Evolutionary conservation across 2,888 invertebrate species (phyloP).

Genomic region (Oithona nana): DNA sequence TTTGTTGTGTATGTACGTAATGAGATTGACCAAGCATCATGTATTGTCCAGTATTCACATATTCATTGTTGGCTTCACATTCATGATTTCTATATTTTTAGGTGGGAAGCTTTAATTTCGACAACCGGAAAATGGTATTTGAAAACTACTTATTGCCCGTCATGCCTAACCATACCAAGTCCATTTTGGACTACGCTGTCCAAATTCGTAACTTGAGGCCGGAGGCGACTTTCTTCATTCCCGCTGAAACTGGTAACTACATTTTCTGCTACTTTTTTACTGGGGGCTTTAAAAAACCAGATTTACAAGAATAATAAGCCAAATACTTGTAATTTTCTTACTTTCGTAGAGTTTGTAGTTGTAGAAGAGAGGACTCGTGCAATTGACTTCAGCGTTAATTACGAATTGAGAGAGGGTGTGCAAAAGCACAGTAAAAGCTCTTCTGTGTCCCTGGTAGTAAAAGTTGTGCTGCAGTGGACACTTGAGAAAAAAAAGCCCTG

Average conservation of each 20-base stretch:
- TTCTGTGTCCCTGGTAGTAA: too few relatives aligned
- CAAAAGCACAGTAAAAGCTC: too few relatives aligned
- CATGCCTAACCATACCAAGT: constrained; percentile 16
- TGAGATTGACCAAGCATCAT: too few relatives aligned
- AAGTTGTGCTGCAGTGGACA: too few relatives aligned
- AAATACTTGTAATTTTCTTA: background rate
- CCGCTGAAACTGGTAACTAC: constrained; percentile 8
- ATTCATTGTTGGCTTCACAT: background rate
- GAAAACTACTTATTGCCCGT: constrained; percentile 10
- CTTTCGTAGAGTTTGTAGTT: background rate
- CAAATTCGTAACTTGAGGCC: background rate
- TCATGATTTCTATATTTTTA: background rate
- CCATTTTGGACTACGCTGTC: constrained; percentile 12
- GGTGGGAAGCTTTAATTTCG: constrained; percentile 15
- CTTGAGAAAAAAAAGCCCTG: too few relatives aligned
- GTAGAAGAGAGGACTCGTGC: too few relatives aligned
- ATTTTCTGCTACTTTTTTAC: background rate
- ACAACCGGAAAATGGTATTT: constrained; percentile 14
- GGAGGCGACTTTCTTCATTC: constrained; percentile 11
- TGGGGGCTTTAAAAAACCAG: background rate
- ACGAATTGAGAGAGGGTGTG: too few relatives aligned
- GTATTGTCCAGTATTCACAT: too few relatives aligned
- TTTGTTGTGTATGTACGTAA: too few relatives aligned
- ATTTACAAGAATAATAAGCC: background rate
- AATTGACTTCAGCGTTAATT: too few relatives aligned